Conservation (phyloP, 2,113 vertebrate genomes). For the Rhadina sibilatrix region DNA sequence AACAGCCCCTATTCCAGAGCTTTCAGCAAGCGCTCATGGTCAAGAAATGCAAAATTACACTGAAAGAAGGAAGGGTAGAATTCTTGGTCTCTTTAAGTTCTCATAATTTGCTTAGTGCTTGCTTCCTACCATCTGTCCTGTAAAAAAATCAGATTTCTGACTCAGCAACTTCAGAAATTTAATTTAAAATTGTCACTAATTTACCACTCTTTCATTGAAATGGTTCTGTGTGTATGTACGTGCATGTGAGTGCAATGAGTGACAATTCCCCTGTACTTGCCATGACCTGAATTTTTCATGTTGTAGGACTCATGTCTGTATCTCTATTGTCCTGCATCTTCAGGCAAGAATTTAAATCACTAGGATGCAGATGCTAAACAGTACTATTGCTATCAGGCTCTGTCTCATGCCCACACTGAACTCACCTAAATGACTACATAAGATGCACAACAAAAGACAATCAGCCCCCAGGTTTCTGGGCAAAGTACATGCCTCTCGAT, state of each 20-base stretch:
- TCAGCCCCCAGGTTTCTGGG: conserved; percentile 2
- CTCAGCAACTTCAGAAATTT: background rate
- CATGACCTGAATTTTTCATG: rapidly evolving
- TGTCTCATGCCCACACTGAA: rapidly evolving
- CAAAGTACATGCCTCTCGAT: conserved; percentile 11
- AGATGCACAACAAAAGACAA: conserved; percentile 15
- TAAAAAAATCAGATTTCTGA: background rate
- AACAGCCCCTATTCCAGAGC: background rate
- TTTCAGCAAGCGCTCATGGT: background rate
- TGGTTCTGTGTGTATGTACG: rapidly evolving
- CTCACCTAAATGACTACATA: background rate
- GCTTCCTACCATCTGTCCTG: background rate
- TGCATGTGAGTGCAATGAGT: background rate
- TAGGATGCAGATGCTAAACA: background rate
- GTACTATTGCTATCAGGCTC: background rate
- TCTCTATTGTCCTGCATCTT: background rate
- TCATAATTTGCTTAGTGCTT: background rate
- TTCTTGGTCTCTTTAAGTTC: background rate
- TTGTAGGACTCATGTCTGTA: background rate
- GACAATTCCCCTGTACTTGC: background rate
- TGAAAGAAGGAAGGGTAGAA: background rate
- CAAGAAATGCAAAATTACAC: background rate
- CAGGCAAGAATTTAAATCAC: background rate
- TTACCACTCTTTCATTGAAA: background rate
- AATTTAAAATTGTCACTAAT: background rate